Percentiles rank a stretch among this genome's conserved stretches.
These are phyloP conservation scores for Anhinga anhinga DNA, from an alignment of 2,113 vertebrate species.

Conservation along the genomic window DNA sequence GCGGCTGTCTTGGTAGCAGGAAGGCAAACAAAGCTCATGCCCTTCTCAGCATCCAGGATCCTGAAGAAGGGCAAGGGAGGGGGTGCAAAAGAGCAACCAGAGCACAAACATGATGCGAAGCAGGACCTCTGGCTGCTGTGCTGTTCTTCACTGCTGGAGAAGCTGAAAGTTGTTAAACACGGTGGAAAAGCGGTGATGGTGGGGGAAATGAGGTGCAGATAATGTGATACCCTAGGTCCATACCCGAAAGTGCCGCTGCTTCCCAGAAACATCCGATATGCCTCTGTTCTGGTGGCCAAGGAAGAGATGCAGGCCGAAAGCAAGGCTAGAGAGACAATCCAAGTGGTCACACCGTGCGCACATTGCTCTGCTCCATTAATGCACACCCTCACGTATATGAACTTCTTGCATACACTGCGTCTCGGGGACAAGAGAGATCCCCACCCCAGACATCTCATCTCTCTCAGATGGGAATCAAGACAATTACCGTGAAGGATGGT, in stretches of 20 bases:
- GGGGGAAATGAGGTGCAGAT: background rate
- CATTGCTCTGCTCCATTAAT: background rate
- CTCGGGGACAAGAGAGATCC: background rate
- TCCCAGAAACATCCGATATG: background rate
- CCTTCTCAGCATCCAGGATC: background rate
- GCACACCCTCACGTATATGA: rapidly evolving
- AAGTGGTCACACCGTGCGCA: background rate
- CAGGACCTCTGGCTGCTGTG: background rate
- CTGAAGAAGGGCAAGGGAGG: background rate
- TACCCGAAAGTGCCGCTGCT: background rate
- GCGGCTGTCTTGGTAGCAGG: background rate
- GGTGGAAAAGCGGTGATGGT: background rate
- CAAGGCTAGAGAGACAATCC: background rate
- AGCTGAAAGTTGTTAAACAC: background rate
- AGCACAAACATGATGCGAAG: background rate
- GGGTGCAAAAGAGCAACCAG: background rate
- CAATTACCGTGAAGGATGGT: background rate
- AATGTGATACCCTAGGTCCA: background rate
- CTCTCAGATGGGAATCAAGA: background rate
- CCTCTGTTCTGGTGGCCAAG: background rate
- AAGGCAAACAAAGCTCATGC: background rate
- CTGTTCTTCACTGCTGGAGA: background rate
- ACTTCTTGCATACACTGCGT: background rate
- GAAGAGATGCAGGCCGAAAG: background rate
- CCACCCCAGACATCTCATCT: background rate